These are phyloP conservation scores for Philonicus albiceps DNA, from an alignment of 2,888 invertebrate species.

Conservation along the genomic window DNA sequence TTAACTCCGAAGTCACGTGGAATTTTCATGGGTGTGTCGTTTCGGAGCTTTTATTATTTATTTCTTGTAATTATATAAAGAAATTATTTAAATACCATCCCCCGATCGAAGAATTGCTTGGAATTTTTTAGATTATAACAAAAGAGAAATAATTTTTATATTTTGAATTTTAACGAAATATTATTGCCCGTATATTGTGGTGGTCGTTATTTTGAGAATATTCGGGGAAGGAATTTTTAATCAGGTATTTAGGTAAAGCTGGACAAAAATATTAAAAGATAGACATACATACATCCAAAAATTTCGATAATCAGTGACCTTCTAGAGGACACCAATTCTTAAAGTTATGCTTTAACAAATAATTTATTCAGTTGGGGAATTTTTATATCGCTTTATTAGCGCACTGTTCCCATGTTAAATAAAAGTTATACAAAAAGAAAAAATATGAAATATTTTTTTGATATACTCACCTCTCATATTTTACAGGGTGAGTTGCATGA, in stretches of 20 bases:
- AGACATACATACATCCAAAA: background rate
- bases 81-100: background rate
- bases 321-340: conserved; percentile 49
- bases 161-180: background rate
- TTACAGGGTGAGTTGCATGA: conserved; percentile 63
- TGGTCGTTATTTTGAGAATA: background rate
- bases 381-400: background rate
- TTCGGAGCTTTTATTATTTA: background rate
- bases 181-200: background rate
- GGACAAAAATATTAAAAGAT: background rate
- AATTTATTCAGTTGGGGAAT: background rate
- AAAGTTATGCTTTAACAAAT: background rate
- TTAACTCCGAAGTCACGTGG: conserved; percentile 30
- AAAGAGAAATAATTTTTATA: background rate
- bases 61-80: background rate
- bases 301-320: conserved; percentile 48
- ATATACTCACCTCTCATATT: conserved; percentile 60
- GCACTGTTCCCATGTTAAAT: background rate
- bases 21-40: background rate
- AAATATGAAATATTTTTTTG: background rate
- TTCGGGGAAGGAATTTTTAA: conserved; percentile 9
- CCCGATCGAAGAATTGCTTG: background rate
- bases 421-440: background rate
- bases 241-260: background rate
- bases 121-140: background rate